Conservation (phyloP, 2,888 invertebrate genomes). For the Malthinus flaveolus region DNA sequence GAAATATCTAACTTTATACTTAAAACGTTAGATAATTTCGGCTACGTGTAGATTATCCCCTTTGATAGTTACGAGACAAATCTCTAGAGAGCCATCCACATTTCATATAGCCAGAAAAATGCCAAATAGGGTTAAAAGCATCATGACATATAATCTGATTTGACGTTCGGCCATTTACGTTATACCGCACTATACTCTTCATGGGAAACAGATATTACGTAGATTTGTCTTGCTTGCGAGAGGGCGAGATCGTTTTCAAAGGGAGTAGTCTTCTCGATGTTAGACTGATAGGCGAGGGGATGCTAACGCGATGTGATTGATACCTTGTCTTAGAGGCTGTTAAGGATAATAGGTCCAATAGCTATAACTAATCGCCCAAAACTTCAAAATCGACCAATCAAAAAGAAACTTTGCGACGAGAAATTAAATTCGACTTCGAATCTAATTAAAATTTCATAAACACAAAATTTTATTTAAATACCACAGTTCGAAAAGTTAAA, state of each 20-base stretch:
- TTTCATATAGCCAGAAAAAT: constrained; percentile 25
- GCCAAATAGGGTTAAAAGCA: constrained; percentile 31
- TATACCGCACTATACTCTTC: constrained; percentile 39
- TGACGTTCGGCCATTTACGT: constrained; percentile 32
- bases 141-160: constrained; percentile 31
- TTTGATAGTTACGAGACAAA: constrained; percentile 9
- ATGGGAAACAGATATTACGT: constrained; percentile 46
- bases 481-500: background rate
- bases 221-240: constrained; percentile 45
- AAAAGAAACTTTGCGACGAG: background rate
- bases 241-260: constrained; percentile 31
- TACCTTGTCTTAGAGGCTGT: constrained; percentile 47
- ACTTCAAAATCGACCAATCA: background rate
- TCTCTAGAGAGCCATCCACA: constrained; percentile 17
- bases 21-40: constrained; percentile 7
- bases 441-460: constrained; percentile 8
- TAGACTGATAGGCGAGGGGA: constrained; percentile 43
- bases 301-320: constrained; percentile 47
- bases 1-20: constrained; percentile 15
- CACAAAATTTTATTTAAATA: too few species aligned
- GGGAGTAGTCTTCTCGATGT: constrained; percentile 41
- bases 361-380: background rate
- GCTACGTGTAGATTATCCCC: constrained; percentile 7
- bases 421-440: constrained; percentile 10
- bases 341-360: constrained; percentile 37